Evolutionary conservation across 1,140 invertebrate species (phyloP).

Genomic region (Antheraea pernyi): DNA sequence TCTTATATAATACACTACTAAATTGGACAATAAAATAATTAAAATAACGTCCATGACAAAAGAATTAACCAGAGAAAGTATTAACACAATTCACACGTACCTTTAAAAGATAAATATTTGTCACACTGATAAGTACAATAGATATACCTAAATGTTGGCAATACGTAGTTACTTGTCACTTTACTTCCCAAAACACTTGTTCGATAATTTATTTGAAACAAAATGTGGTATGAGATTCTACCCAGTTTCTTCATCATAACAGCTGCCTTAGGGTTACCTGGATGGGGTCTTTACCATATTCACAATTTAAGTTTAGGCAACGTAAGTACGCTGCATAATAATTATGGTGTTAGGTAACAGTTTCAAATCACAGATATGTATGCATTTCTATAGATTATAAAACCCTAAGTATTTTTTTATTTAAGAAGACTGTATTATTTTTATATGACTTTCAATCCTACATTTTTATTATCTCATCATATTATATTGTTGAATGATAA

Average conservation of each 20-base stretch:
- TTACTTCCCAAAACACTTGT: slow-evolving; percentile 20
- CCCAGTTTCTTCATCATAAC: slow-evolving; percentile 80
- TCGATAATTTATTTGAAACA: slow-evolving; percentile 26
- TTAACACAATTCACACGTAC: not conserved
- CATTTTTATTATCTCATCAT: too few relatives aligned
- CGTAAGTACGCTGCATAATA: slow-evolving; percentile 65
- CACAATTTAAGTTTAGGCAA: slow-evolving; percentile 81
- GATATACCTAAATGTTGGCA: slow-evolving; percentile 28
- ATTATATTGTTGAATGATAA: not conserved
- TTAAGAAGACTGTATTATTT: too few relatives aligned
- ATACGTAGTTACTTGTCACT: slow-evolving; percentile 39
- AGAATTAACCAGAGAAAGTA: not conserved
- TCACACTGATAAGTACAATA: not conserved
- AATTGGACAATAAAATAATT: too few relatives aligned
- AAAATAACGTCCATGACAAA: not conserved
- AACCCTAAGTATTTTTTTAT: too few relatives aligned
- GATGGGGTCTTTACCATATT: slow-evolving; percentile 79
- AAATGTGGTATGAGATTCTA: slow-evolving; percentile 84
- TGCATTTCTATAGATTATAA: too few relatives aligned
- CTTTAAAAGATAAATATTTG: not conserved
- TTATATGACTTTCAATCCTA: too few relatives aligned
- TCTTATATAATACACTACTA: too few relatives aligned
- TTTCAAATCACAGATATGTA: slow-evolving; percentile 7
- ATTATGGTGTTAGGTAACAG: slow-evolving; percentile 50
- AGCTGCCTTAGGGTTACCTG: slow-evolving; percentile 78